Base-by-base conservation (phyloP, 2,797 vertebrate genomes). In the Rhinatrema bivittatum region DNA sequence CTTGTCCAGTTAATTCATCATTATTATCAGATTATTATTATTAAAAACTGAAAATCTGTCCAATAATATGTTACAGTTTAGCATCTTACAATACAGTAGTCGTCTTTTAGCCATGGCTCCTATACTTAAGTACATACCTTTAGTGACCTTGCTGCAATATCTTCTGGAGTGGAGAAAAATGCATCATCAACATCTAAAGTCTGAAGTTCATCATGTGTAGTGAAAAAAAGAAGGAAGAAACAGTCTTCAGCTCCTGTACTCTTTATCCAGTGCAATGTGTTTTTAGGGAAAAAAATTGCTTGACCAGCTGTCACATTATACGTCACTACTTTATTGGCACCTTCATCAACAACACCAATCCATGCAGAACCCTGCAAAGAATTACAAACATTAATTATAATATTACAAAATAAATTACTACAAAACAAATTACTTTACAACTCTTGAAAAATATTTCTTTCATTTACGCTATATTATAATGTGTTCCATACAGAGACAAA, bases 231-330 rank as follows among this genome's bases (percentile, higher is more conserved):
- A 21, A 78, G 19, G 46, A 80, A 78, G 22, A 81, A 10, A 6
- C 77, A 81, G 3, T 74, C 77, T 18, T 71, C 62, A 1, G 39
- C 1, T 0, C 76, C 74, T 6, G 78, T 40, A 0, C 74, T 80
- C 51, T 78, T 80, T 20, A 78, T 3, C 79, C 78, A 82, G 10
- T 78, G 74, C 7, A 78, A 43, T 0, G 62, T 79, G 41, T 77
- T 75, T 29, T 56, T 38, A 2, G 66, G 81, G 40, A 82, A 78
- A 56, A 80, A 78, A 39, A 78, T 60, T 10, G 72, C 67, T 22
- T 79, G 78, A 3, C 76, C 77, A 1, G 60, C 65, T 0, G 60
- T 72, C 7, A 80, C 57, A 2, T 53, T 80, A 62, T 72, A 76
- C 0, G 70, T 77, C 24, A 54, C 60, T 2, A 66, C 40, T 1